Evolutionary conservation across 2,797 vertebrate genomes (phyloP).

Genomic region (Crypturellus tataupa): DNA sequence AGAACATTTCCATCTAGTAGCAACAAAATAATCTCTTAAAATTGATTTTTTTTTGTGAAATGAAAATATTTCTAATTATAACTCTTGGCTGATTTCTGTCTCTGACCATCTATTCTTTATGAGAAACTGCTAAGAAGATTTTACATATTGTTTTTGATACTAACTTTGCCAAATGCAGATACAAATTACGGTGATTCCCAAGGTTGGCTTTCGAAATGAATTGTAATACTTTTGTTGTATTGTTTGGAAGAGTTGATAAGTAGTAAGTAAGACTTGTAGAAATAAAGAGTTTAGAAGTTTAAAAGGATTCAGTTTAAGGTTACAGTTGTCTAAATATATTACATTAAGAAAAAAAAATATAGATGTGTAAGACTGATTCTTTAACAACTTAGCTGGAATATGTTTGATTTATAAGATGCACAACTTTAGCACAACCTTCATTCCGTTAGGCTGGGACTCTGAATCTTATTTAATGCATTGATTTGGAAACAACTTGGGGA

Average conservation of each 20-base stretch:
- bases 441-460: not conserved
- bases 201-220: not conserved
- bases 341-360: not conserved
- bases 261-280: not conserved
- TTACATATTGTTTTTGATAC: not conserved
- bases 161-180: not conserved
- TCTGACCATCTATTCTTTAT: not conserved
- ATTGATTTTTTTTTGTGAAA: not conserved
- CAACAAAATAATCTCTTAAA: not conserved
- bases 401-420: not conserved
- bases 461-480: not conserved
- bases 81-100: not conserved
- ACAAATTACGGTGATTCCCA: not conserved
- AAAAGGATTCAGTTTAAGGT: not conserved
- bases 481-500: not conserved
- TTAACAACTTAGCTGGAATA: not conserved
- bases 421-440: not conserved
- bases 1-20: not conserved
- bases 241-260: not conserved
- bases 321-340: not conserved
- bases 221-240: not conserved
- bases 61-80: not conserved
- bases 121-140: not conserved
- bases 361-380: not conserved
- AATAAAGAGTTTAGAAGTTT: not conserved